phyloP scores from a whole-genome alignment of 1,140 invertebrate genomes.

The Drosophila pandora region DNA sequence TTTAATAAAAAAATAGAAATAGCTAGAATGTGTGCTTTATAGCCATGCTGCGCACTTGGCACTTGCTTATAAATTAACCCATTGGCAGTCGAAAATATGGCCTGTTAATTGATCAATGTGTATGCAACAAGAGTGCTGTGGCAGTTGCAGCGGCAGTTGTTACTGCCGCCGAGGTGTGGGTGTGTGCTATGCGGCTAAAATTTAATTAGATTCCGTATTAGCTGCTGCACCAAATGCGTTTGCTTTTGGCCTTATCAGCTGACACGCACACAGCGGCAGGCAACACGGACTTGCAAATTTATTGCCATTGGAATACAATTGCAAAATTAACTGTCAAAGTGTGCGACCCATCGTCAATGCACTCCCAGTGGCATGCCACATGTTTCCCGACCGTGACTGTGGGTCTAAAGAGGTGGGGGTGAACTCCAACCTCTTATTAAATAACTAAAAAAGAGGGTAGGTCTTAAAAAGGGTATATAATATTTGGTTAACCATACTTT shows the following conservation, averaged over 20 bases:
- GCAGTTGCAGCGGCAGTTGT: constrained; percentile 9
- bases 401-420: background rate
- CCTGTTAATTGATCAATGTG: constrained; percentile 83
- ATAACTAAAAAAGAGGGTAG: background rate
- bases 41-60: background rate
- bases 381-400: constrained; percentile 29
- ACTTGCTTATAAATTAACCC: constrained; percentile 82
- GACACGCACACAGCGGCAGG: constrained; percentile 17
- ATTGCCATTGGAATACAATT: constrained; percentile 84
- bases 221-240: constrained; percentile 64
- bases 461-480: background rate
- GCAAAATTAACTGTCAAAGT: constrained; percentile 84
- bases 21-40: constrained; percentile 3
- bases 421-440: background rate
- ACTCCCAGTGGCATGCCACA: constrained; percentile 60
- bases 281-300: constrained; percentile 73
- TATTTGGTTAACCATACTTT: background rate
- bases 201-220: constrained; percentile 78
- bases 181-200: constrained; percentile 65
- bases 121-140: constrained; percentile 68
- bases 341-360: constrained; percentile 72
- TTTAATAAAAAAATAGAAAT: background rate
- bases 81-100: constrained; percentile 83
- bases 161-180: constrained; percentile 23
- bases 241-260: constrained; percentile 36